phyloP scores from a whole-genome alignment of 1,140 invertebrate genomes.

The Coenobita brevimanus region DNA sequence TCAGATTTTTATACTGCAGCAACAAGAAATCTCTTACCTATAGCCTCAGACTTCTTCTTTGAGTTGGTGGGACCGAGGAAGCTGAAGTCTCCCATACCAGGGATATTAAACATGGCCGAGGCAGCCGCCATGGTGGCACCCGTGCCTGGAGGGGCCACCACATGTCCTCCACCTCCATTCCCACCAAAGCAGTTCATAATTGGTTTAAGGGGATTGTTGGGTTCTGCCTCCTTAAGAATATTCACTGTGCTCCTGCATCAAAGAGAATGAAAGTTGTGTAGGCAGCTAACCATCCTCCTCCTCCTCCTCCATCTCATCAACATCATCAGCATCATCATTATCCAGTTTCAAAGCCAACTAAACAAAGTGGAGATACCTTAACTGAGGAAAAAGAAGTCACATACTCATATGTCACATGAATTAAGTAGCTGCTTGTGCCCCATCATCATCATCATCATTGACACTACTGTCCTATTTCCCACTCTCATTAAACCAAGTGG shows the following conservation, averaged over 20 bases:
- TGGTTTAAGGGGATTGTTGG: slow-evolving; percentile 67
- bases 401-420: no score
- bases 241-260: slow-evolving; percentile 68
- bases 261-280: no score
- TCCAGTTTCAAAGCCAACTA: no score
- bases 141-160: slow-evolving; percentile 25
- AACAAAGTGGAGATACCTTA: no score
- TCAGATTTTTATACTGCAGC: not conserved
- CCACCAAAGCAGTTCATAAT: slow-evolving; percentile 55
- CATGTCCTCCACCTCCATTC: slow-evolving; percentile 21
- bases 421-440: no score
- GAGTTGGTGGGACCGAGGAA: slow-evolving; percentile 28
- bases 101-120: slow-evolving; percentile 43
- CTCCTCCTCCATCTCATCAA: no score
- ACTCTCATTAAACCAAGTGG: no score
- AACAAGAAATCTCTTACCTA: slow-evolving; percentile 22
- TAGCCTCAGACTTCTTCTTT: slow-evolving; percentile 52
- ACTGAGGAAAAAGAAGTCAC: no score
- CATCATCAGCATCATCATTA: no score
- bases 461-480: no score
- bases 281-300: no score
- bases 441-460: no score
- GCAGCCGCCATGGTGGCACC: slow-evolving; percentile 8
- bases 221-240: slow-evolving; percentile 68
- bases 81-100: slow-evolving; percentile 48